A percentile compares a stretch with the other conserved stretches of the same genome.
phyloP scores from a whole-genome alignment of 92 coral and sea anemone genomes.

The Chrysogorgia sp. region DNA sequence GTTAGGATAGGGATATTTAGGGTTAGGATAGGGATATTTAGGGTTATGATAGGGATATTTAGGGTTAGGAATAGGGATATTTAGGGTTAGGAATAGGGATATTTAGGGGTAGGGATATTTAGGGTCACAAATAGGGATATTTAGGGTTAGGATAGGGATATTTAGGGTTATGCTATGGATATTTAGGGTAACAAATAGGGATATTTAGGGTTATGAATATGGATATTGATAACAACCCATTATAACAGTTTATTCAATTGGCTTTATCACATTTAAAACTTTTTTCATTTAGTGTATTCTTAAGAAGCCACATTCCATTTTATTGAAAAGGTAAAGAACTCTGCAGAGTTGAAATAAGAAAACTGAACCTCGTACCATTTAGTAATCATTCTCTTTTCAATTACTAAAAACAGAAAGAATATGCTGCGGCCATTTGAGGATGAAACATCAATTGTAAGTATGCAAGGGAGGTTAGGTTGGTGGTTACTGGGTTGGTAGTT shows the following conservation, averaged over 20 bases:
- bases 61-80: too few relatives aligned
- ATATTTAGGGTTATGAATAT: too few relatives aligned
- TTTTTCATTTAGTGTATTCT: slow-evolving; percentile 68
- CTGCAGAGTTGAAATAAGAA: neutral
- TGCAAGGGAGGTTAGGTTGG: neutral
- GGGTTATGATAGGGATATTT: too few relatives aligned
- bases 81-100: too few relatives aligned
- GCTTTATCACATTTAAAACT: neutral
- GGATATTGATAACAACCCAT: neutral
- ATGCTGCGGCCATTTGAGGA: slow-evolving; percentile 92
- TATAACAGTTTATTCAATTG: neutral
- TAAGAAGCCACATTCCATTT: slow-evolving; percentile 90
- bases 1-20: too few relatives aligned
- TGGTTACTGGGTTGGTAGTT: neutral
- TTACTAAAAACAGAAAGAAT: slow-evolving; percentile 68
- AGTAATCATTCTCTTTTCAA: neutral
- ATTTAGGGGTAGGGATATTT: too few relatives aligned
- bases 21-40: too few relatives aligned
- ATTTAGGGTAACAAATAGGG: too few relatives aligned
- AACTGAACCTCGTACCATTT: neutral
- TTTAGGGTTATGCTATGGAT: too few relatives aligned
- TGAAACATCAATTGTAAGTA: slow-evolving; percentile 91
- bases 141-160: too few relatives aligned
- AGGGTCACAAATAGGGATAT: too few relatives aligned
- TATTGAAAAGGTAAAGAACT: slow-evolving; percentile 94